Evolutionary conservation across 2,797 vertebrate genomes (phyloP).

Genomic region (Austrolebias charrua): DNA sequence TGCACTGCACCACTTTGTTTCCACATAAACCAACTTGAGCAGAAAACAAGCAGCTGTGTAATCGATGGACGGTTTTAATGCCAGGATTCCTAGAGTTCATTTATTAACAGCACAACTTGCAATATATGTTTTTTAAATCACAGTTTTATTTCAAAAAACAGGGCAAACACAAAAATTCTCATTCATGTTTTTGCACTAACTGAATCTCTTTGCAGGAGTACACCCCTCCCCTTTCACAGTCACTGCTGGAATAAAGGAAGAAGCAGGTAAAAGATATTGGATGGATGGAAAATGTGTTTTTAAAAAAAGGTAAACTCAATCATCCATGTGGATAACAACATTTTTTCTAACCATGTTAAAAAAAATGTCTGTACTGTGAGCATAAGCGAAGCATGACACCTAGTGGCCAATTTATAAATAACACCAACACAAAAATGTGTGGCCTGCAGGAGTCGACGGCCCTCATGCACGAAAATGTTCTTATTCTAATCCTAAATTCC

Average conservation of each 20-base stretch:
- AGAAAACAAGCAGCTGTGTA: slow-evolving; percentile 30
- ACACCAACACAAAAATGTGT: no score
- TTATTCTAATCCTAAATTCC: no score
- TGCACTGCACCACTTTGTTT: slow-evolving; percentile 16
- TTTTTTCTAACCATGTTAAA: no score
- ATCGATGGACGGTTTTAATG: slow-evolving; percentile 42
- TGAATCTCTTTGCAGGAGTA: no score
- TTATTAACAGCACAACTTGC: slow-evolving; percentile 43
- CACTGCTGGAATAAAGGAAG: no score
- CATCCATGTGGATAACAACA: no score
- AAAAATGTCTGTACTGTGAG: neutral
- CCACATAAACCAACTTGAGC: slow-evolving; percentile 19
- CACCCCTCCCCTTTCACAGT: no score
- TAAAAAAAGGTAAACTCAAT: no score
- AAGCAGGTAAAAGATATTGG: no score
- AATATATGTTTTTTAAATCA: slow-evolving; percentile 10
- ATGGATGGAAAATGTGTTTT: no score
- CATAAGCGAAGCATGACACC: slow-evolving; percentile 17
- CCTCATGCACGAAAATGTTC: no score
- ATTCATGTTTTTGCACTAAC: slow-evolving; percentile 5
- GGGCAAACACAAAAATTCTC: slow-evolving; percentile 16
- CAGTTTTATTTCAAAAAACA: slow-evolving; percentile 1
- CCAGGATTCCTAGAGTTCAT: slow-evolving; percentile 48
- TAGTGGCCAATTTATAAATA: slow-evolving; percentile 2
- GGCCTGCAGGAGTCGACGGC: no score